Evolutionary conservation across 2,797 vertebrate species (phyloP).

Genomic region (Macrochelys suwanniensis): DNA sequence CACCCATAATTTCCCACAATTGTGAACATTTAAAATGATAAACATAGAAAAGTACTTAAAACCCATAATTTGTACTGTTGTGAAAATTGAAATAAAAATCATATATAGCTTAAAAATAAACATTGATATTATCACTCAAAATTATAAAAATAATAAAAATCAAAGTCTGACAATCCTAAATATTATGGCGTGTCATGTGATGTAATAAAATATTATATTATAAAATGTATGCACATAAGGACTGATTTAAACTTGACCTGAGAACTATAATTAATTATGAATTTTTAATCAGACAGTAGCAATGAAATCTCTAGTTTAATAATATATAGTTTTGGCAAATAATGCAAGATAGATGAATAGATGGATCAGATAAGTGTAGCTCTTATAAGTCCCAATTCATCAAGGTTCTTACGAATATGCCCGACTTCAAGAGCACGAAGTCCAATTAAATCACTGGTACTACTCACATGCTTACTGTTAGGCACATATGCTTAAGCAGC

Average conservation of each 20-base stretch:
- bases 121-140: too few relatives aligned
- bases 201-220: neutral
- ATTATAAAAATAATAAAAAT: too few relatives aligned
- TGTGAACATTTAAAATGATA: too few relatives aligned
- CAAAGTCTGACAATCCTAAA: too few relatives aligned
- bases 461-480: neutral
- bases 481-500: too few relatives aligned
- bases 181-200: neutral
- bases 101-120: too few relatives aligned
- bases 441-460: neutral
- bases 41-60: too few relatives aligned
- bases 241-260: neutral
- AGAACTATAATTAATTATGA: neutral
- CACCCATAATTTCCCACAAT: too few relatives aligned
- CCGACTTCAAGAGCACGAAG: neutral
- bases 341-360: neutral
- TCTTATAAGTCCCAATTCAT: neutral
- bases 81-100: too few relatives aligned
- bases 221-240: neutral
- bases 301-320: neutral
- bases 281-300: neutral
- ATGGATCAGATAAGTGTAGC: neutral
- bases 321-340: neutral
- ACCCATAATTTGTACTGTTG: too few relatives aligned
- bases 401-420: rapidly evolving